phyloP scores from a whole-genome alignment of 2,113 vertebrate genomes.

The Stigmatopora argus region DNA sequence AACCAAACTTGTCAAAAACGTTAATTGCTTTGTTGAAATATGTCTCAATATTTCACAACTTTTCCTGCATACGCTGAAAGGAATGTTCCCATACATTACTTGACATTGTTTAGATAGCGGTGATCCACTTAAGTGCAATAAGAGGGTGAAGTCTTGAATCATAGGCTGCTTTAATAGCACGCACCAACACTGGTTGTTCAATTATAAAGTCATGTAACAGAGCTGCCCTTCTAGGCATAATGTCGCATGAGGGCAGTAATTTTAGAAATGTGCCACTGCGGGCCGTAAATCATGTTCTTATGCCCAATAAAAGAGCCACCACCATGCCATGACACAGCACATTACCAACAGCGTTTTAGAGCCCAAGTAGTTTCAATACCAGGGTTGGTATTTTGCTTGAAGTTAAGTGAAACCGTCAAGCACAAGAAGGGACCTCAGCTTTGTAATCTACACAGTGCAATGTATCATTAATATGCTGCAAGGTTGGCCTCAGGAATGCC shows the following conservation, averaged over 20 bases:
- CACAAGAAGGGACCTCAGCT: slow-evolving; percentile 56
- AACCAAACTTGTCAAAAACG: background rate
- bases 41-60: slow-evolving; percentile 12
- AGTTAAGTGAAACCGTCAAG: slow-evolving; percentile 60
- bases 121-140: slow-evolving; percentile 28
- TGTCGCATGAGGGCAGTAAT: background rate
- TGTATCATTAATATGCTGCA: slow-evolving; percentile 74
- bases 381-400: slow-evolving; percentile 55
- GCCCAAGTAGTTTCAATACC: slow-evolving; percentile 33
- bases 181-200: slow-evolving; percentile 37
- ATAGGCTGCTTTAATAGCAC: slow-evolving; percentile 28
- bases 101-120: slow-evolving; percentile 22
- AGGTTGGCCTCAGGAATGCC: slow-evolving; percentile 68
- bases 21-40: slow-evolving; percentile 1
- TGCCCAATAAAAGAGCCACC: slow-evolving; percentile 13
- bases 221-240: slow-evolving; percentile 16
- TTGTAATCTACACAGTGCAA: slow-evolving; percentile 66
- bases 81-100: slow-evolving; percentile 22
- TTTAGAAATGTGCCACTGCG: slow-evolving; percentile 5
- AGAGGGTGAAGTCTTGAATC: slow-evolving; percentile 33
- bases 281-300: slow-evolving; percentile 7
- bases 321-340: slow-evolving; percentile 55
- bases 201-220: slow-evolving; percentile 28
- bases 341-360: slow-evolving; percentile 46
- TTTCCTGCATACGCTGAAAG: slow-evolving; percentile 38